Base-by-base conservation (phyloP, 2,888 invertebrate genomes). In the Trissolcus brochymenae region DNA sequence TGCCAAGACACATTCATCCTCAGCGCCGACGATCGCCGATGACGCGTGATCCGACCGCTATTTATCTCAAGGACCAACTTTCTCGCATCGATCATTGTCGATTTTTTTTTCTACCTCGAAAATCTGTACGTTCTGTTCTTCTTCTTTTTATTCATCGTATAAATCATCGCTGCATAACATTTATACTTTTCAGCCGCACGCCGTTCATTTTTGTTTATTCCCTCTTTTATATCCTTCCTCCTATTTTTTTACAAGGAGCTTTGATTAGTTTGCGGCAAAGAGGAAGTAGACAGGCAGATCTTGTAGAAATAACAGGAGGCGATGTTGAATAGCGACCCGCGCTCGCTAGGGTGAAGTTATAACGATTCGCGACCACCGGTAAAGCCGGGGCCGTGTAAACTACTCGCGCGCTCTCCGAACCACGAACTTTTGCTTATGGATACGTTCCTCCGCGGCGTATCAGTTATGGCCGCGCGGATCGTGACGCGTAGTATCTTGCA, bases 401-500 rank as follows among this genome's bases (percentile, higher is more conserved):
- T 25, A 25, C 25, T 25, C 25, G 25, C 25, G 83, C 84, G n/a
- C n/a, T n/a, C 81, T 81, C 74, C 83, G 79, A 81, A 79, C 74
- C 60, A 74, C 77, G 79, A 71, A 76, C 81, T 80, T 25, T 75
- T 76, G 81, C 73, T 75, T 81, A 74, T 81, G 81, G 82, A 83
- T 84, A 82, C 82, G 81, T 83, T 82, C 70, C 84, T 83, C 83
- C 85, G 84, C 83, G 83, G 83, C 82, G 81, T 81, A 84, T 83
- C 81, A 82, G 83, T 82, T 85, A 85, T 85, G 81, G 25, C 25
- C 25, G 83, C 82, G 81, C 83, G 84, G 85, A 85, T 88, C 88
- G 87, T 88, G 87, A 88, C 87, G 87, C 84, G 85, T 84, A 84
- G 84, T 88, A 87, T 88, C 87, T 87, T 86, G 85, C 87, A 88